Evolutionary conservation across 37 sponge, comb jelly and placozoan species (phyloP).

Genomic region (Beroe ovata): DNA sequence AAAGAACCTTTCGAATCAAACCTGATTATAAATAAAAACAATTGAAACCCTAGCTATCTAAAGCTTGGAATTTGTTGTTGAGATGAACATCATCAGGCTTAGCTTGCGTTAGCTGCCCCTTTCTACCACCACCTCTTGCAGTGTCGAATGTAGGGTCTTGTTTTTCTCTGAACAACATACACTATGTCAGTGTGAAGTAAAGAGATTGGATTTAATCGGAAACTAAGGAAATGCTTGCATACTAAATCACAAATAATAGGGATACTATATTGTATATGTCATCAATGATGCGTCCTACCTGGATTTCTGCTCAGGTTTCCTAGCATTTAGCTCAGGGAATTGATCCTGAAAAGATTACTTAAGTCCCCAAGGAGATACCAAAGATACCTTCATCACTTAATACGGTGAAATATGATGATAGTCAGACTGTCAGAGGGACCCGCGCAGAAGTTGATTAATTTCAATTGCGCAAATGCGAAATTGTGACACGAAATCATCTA

Average conservation of each 20-base stretch:
- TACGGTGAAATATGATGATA: too few species aligned
- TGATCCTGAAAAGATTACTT: conserved; percentile 50
- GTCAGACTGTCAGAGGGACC: too few species aligned
- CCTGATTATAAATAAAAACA: conserved; percentile 64
- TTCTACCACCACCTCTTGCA: conserved; percentile 12
- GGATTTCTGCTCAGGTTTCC: background rate
- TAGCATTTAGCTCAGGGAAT: conserved; percentile 10
- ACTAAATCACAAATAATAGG: too few species aligned
- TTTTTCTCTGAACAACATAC: conserved; percentile 17
- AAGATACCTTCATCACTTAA: background rate
- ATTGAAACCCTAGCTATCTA: background rate
- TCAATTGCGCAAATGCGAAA: too few species aligned
- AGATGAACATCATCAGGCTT: conserved; percentile 24
- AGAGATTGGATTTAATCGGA: too few species aligned
- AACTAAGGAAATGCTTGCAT: too few species aligned
- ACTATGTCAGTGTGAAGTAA: too few species aligned
- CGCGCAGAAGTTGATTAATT: too few species aligned
- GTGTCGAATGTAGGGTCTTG: conserved; percentile 59
- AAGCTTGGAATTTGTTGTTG: conserved; percentile 54
- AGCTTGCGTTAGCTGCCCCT: background rate
- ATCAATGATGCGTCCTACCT: too few species aligned
- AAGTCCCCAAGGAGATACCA: background rate
- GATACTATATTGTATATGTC: too few species aligned
- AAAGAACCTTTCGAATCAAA: too few species aligned
- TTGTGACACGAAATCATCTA: too few species aligned